A percentile compares a stretch with the other conserved stretches of the same genome.
phyloP scores from a whole-genome alignment of 2,888 invertebrate genomes.

The Coleophora flavipennella region DNA sequence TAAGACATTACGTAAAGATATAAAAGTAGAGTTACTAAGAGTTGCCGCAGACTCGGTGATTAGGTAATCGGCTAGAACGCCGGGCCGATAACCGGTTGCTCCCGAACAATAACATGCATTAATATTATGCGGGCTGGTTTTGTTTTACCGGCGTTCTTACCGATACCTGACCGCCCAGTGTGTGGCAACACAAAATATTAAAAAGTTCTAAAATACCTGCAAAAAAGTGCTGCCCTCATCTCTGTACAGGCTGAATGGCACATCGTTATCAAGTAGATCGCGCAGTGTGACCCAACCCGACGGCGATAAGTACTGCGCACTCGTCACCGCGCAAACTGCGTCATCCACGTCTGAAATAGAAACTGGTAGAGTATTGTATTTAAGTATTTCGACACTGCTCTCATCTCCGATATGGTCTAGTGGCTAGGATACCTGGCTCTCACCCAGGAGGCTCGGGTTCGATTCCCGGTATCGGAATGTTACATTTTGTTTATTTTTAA shows the following conservation, averaged over 20 bases:
- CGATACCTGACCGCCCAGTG: no score
- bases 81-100: no score
- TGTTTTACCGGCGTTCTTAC: no score
- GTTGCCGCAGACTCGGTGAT: no score
- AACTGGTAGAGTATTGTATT: background rate
- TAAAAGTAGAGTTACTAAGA: no score
- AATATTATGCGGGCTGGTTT: no score
- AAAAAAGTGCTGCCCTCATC: slow-evolving; percentile 85
- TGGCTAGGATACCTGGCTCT: slow-evolving; percentile 76
- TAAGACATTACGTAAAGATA: no score
- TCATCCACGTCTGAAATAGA: slow-evolving; percentile 73
- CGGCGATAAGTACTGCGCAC: slow-evolving; percentile 84
- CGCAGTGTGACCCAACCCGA: slow-evolving; percentile 86
- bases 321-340: slow-evolving; percentile 88
- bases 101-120: no score
- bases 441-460: slow-evolving; percentile 75
- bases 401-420: slow-evolving; percentile 73
- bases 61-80: no score
- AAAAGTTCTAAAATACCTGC: slow-evolving; percentile 34
- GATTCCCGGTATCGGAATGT: slow-evolving; percentile 70
- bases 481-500: slow-evolving; percentile 22
- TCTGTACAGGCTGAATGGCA: slow-evolving; percentile 83
- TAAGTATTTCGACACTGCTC: slow-evolving; percentile 5
- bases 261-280: slow-evolving; percentile 81
- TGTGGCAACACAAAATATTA: no score